Evolutionary conservation across 2,113 vertebrate genomes (phyloP).

Genomic region (Neofelis nebulosa): DNA sequence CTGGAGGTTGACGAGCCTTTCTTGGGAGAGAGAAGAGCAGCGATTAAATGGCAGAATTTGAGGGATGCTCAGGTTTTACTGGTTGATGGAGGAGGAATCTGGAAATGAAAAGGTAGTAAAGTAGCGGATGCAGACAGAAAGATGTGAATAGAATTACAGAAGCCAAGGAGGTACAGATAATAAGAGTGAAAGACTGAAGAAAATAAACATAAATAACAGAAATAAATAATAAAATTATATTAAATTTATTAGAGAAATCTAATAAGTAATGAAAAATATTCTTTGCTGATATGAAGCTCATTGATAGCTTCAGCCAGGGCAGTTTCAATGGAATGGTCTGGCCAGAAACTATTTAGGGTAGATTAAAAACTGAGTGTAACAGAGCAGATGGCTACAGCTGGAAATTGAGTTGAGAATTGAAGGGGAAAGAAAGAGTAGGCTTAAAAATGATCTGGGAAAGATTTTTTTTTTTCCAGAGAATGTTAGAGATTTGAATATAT

Average conservation of each 20-base stretch:
- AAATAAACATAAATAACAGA: not conserved
- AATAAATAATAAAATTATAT: not conserved
- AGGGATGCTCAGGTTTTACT: not conserved
- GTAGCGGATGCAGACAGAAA: not conserved
- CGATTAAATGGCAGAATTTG: not conserved
- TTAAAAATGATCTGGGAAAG: not conserved
- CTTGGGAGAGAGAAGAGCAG: not conserved
- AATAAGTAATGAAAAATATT: not conserved
- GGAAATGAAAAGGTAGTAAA: not conserved
- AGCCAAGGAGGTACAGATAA: not conserved
- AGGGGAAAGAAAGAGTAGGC: not conserved
- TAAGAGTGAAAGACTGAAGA: not conserved
- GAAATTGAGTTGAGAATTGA: not conserved
- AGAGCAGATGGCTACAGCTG: not conserved
- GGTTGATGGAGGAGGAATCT: not conserved
- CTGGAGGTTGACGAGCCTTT: not conserved
- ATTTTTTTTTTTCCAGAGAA: not conserved
- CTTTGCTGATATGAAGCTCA: not conserved
- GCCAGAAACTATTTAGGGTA: not conserved
- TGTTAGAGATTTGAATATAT: not conserved
- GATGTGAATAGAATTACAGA: not conserved
- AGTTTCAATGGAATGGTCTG: not conserved
- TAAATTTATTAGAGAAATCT: not conserved
- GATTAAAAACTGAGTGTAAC: not conserved
- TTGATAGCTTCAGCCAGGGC: not conserved